phyloP scores from a whole-genome alignment of 2,888 invertebrate genomes.

The Tipula unca region DNA sequence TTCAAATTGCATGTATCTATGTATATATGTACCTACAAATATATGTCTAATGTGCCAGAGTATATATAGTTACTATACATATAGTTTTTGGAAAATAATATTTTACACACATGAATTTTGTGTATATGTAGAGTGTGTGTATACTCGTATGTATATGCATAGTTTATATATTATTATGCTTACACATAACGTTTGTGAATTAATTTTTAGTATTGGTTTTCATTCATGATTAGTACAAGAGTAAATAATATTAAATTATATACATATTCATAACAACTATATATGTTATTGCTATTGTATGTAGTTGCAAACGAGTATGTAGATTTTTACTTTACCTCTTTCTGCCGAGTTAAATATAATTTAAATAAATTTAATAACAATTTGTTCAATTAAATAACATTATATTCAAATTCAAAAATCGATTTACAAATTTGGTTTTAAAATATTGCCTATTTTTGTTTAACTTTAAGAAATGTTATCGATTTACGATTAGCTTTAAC shows the following conservation, averaged over 20 bases:
- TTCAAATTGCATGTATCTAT: not conserved
- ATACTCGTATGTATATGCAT: not conserved
- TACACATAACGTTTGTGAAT: not conserved
- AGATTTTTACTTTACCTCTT: not conserved
- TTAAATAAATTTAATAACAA: not conserved
- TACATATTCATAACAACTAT: not conserved
- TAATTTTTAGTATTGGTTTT: not conserved
- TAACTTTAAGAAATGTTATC: not conserved
- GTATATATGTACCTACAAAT: not conserved
- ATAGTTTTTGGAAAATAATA: not conserved
- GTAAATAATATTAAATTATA: not conserved
- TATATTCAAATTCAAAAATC: not conserved
- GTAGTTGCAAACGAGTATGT: not conserved
- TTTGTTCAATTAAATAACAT: not conserved
- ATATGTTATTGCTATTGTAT: not conserved
- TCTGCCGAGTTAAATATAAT: not conserved
- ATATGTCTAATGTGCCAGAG: not conserved
- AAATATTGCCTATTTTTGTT: not conserved
- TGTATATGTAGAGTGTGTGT: not conserved
- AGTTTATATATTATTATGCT: too few relatives aligned
- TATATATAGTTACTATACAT: not conserved
- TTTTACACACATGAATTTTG: not conserved
- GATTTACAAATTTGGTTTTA: not conserved
- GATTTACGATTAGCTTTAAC: not conserved
- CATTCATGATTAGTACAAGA: not conserved